Base-by-base conservation (phyloP, 1,140 invertebrate species). In the Teleopsis dalmanni region DNA sequence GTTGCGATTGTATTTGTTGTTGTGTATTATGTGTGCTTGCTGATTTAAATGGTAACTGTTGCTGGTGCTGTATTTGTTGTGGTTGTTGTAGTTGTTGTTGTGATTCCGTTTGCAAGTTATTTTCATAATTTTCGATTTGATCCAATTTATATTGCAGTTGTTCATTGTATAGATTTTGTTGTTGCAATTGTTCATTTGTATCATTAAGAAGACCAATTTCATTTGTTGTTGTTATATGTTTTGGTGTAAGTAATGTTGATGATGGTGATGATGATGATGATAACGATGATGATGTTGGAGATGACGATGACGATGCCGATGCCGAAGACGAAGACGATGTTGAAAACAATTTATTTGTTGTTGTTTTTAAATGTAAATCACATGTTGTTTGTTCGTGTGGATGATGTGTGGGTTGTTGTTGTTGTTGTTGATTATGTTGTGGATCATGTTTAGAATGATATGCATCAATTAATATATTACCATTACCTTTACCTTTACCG, bases 61-160 rank as follows among this genome's bases (percentile, higher is more conserved):
- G 48, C 21, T 27, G 36, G 36, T 38, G 47, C 33, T 42, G 49
- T 33, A 56, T 50, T 27, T 48, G 35, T 33, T 50, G 53, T 51
- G 48, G 55, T 48, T 53, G 52, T 35, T 46, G 50, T 33, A 48
- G 53, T 51, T 50, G 55, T 48, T 53, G 52, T 35, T 46, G 50
- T 53, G 57, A 52, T 53, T 60, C 58, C 56, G 57, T 59, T 57
- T 60, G 40, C 21, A 60, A 45, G 47, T 59, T 57, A 42, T 67
- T 67, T 67, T 66, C 64, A 54, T 59, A 67, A 49, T 67, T 67
- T 67, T 67, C 64, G 38, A 67, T 64, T 66, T 66, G 58, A 54
- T 67, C 64, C 64, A 67, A 58, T 67, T 67, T 67, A 18, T 51
- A 48, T 67, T 67, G 64, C 57, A 66, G 64, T 60, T 64, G 64